Evolutionary conservation across 2,113 vertebrate genomes (phyloP).

Genomic region (Perca fluviatilis): DNA sequence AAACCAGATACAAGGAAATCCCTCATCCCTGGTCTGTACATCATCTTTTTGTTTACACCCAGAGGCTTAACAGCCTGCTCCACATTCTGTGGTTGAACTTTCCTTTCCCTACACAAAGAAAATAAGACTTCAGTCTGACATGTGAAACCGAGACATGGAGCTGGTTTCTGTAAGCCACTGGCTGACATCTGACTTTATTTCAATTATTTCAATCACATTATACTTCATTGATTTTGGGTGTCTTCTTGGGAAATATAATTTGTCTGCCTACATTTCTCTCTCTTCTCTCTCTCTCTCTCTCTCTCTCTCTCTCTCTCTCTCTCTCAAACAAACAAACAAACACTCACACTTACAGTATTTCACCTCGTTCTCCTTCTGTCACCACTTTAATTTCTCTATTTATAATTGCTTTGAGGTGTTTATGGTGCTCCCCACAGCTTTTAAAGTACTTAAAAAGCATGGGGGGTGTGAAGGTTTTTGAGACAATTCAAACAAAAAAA

Average conservation of each 20-base stretch:
- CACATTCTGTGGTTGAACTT: neutral
- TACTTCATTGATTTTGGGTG: conserved; percentile 26
- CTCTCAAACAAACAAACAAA: conserved; percentile 9
- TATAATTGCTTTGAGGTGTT: neutral
- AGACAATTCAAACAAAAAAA: neutral
- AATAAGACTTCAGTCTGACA: conserved; percentile 9
- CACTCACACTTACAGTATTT: neutral
- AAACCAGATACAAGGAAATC: conserved; percentile 55
- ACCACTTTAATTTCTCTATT: conserved; percentile 16
- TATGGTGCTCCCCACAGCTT: neutral
- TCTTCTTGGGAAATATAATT: conserved; percentile 16
- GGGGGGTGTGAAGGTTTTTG: neutral
- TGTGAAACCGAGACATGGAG: conserved; percentile 15
- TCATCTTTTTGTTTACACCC: conserved; percentile 50
- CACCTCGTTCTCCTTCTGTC: neutral
- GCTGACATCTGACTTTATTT: conserved; percentile 36
- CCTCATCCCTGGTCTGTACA: conserved; percentile 40
- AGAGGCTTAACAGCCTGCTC: neutral
- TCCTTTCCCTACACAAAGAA: conserved; percentile 5
- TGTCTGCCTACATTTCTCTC: conserved; percentile 15
- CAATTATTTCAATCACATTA: conserved; percentile 7
- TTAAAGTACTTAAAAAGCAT: neutral
- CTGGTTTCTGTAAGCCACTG: conserved; percentile 25
- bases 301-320: conserved; percentile 17
- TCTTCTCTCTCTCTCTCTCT: conserved; percentile 15